Conservation (phyloP, 2,797 vertebrate species). For the Decapterus maruadsi region DNA sequence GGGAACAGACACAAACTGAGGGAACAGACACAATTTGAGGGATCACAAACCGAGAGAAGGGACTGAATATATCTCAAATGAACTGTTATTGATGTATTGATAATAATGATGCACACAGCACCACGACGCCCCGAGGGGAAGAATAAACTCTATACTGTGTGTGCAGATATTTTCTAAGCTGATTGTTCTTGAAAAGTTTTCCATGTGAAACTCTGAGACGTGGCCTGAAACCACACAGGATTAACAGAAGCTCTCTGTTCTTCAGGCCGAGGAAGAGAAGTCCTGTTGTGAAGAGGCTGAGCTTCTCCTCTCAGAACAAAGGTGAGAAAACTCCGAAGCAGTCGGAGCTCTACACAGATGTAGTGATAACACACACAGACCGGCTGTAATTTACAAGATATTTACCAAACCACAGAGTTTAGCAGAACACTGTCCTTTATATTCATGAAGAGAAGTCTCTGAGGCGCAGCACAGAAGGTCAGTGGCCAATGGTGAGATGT, state of each 20-base stretch:
- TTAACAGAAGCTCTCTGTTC: slow-evolving; percentile 34
- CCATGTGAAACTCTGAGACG: background rate
- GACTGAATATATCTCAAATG: too few species aligned
- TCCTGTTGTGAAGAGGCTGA: slow-evolving; percentile 7
- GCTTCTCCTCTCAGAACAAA: background rate
- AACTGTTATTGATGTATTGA: background rate
- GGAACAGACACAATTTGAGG: too few species aligned
- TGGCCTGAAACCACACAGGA: background rate
- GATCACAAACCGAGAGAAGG: too few species aligned
- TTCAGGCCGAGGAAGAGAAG: slow-evolving; percentile 39
- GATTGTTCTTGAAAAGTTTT: slow-evolving; percentile 4
- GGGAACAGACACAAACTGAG: too few species aligned
- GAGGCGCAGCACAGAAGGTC: background rate
- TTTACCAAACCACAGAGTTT: background rate
- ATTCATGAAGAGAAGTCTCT: background rate
- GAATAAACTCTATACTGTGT: background rate
- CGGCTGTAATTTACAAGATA: background rate
- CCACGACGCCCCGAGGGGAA: background rate
- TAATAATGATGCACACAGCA: background rate
- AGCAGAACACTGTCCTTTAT: background rate
- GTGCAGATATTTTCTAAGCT: background rate
- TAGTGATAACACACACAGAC: background rate
- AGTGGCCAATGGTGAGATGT: background rate
- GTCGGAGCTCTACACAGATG: background rate
- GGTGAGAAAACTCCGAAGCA: slow-evolving; percentile 51